phyloP scores from a whole-genome alignment of 1,140 invertebrate species.

The Panulirus ornatus region DNA sequence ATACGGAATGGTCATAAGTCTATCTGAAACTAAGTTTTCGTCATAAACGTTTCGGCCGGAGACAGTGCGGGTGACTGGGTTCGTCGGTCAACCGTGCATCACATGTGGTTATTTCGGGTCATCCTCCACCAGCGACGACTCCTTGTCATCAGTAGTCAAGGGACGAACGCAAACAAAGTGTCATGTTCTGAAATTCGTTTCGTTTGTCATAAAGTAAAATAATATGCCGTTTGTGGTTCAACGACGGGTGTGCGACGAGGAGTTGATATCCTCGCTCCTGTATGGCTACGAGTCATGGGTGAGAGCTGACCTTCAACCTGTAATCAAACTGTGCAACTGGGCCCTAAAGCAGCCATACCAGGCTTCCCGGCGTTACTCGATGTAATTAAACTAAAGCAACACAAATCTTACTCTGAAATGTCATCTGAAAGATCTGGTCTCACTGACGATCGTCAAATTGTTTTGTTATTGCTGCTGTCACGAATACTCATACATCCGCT shows the following conservation, averaged over 20 bases:
- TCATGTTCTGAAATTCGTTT: slow-evolving; percentile 33
- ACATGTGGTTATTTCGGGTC: too few species aligned
- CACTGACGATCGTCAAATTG: background rate
- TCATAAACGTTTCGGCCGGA: too few species aligned
- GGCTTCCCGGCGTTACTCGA: slow-evolving; percentile 13
- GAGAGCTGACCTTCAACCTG: background rate
- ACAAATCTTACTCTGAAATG: background rate
- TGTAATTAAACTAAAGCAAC: slow-evolving; percentile 7
- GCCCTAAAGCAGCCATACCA: background rate
- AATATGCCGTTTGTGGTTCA: slow-evolving; percentile 1
- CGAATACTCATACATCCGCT: background rate
- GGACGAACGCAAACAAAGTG: background rate
- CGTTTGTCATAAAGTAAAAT: slow-evolving; percentile 36
- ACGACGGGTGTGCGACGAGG: slow-evolving; percentile 23
- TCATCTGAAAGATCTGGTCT: background rate
- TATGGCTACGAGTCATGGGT: slow-evolving; percentile 31
- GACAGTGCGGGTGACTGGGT: too few species aligned
- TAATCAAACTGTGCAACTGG: slow-evolving; percentile 1
- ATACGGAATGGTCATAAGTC: too few species aligned
- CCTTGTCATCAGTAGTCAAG: too few species aligned
- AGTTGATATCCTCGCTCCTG: background rate
- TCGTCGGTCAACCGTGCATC: too few species aligned
- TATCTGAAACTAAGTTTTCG: too few species aligned
- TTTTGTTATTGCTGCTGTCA: background rate
- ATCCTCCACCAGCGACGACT: too few species aligned